These are phyloP conservation scores for Dendropsophus ebraccatus DNA, from an alignment of 2,113 vertebrate genomes.

Conservation along the genomic window DNA sequence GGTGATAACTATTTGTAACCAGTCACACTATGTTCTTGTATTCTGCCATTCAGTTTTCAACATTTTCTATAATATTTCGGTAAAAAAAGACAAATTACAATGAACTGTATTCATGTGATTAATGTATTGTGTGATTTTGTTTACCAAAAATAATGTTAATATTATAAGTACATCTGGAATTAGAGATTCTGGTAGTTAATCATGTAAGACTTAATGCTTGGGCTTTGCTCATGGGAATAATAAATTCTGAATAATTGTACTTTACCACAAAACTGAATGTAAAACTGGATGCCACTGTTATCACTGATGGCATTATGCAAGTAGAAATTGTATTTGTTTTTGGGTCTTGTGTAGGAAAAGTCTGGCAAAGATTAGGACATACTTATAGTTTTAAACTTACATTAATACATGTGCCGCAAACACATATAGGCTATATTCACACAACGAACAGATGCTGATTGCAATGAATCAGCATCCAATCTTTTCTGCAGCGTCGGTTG, in stretches of 20 bases:
- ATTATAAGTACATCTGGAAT: not conserved
- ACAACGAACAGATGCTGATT: too few relatives aligned
- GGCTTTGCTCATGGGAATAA: not conserved
- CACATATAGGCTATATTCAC: too few relatives aligned
- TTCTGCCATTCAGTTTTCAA: not conserved
- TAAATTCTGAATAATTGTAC: slow-evolving; percentile 3
- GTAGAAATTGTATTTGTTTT: too few relatives aligned
- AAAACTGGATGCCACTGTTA: not conserved
- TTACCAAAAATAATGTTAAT: not conserved
- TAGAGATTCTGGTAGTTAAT: not conserved
- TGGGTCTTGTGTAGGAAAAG: too few relatives aligned
- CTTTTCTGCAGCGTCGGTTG: too few relatives aligned
- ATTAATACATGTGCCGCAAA: too few relatives aligned
- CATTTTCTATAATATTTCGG: not conserved
- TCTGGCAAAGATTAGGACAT: too few relatives aligned
- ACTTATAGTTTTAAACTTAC: too few relatives aligned
- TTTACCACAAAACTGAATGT: not conserved
- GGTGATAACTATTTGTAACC: too few relatives aligned
- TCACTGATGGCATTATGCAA: not conserved
- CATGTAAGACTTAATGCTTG: not conserved
- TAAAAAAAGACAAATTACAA: not conserved
- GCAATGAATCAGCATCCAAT: too few relatives aligned
- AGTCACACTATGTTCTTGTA: too few relatives aligned
- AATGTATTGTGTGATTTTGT: not conserved
- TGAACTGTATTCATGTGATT: not conserved